phyloP scores from a whole-genome alignment of 2,797 vertebrate species.

The Apogon hyalosoma region DNA sequence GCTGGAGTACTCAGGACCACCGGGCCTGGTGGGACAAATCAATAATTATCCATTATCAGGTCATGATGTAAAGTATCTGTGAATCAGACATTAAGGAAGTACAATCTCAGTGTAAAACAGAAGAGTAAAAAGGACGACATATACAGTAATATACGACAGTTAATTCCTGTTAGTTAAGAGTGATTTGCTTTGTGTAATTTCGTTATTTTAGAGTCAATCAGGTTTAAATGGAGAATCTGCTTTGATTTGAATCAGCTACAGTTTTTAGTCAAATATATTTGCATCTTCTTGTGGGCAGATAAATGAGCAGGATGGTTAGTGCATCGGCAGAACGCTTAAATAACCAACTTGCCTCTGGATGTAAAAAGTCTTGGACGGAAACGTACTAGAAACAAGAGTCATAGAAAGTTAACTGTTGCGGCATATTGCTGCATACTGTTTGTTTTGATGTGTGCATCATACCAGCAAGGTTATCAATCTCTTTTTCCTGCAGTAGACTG shows the following conservation, averaged over 20 bases:
- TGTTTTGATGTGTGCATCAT: constrained; percentile 29
- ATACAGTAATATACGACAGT: too few relatives aligned
- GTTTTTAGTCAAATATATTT: constrained; percentile 42
- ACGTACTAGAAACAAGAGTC: constrained; percentile 85
- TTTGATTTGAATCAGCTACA: constrained; percentile 16
- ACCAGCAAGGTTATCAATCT: constrained; percentile 99
- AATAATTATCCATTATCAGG: background rate
- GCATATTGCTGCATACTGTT: background rate
- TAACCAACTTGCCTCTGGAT: constrained; percentile 93
- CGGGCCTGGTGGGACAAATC: constrained; percentile 83
- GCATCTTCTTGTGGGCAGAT: constrained; percentile 19
- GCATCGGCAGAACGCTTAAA: constrained; percentile 71
- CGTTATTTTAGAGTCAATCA: background rate
- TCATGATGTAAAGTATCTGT: background rate
- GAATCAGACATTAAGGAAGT: too few relatives aligned
- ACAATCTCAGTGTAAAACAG: too few relatives aligned
- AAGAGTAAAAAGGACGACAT: too few relatives aligned
- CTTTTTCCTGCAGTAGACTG: constrained; percentile 97
- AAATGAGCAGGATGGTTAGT: constrained; percentile 62
- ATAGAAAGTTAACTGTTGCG: constrained; percentile 48
- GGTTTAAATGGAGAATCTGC: background rate
- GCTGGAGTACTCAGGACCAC: constrained; percentile 97
- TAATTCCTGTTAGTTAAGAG: constrained; percentile 39
- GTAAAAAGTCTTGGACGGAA: constrained; percentile 92
- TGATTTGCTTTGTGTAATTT: constrained; percentile 26